phyloP scores from a whole-genome alignment of 2,888 invertebrate species.

The Pyrgus malvae region DNA sequence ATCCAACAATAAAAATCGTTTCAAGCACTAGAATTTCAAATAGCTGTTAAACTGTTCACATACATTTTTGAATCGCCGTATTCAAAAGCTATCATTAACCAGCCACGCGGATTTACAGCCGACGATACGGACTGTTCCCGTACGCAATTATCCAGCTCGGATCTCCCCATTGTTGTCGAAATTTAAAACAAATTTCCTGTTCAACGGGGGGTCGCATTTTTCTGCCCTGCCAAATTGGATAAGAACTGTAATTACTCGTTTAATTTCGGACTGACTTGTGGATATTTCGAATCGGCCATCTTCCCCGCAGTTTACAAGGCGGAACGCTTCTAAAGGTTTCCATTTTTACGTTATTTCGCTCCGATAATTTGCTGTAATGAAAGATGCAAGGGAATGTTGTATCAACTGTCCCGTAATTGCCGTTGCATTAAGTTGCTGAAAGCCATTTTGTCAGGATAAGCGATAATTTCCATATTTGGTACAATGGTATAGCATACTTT shows the following conservation, averaged over 20 bases:
- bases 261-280: conserved; percentile 56
- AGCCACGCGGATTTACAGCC: conserved; percentile 69
- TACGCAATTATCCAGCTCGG: conserved; percentile 71
- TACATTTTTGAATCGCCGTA: conserved; percentile 34
- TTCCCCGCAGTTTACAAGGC: conserved; percentile 59
- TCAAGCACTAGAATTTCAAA: not conserved
- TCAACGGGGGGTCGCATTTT: conserved; percentile 76
- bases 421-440: not conserved
- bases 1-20: not conserved
- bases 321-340: conserved; percentile 46
- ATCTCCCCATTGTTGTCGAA: conserved; percentile 81
- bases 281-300: conserved; percentile 56
- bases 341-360: conserved; percentile 25
- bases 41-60: not conserved
- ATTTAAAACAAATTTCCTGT: conserved; percentile 81
- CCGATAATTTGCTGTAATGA: conserved; percentile 25
- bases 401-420: conserved; percentile 2
- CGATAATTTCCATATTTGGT: not conserved
- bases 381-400: conserved; percentile 12
- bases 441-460: not conserved
- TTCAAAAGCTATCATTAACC: conserved; percentile 71
- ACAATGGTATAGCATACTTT: no score
- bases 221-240: conserved; percentile 79
- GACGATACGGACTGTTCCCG: conserved; percentile 71
- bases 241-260: conserved; percentile 78